These are phyloP conservation scores for Drosophila sordidapex DNA, from an alignment of 2,888 invertebrate species.

Conservation along the genomic window DNA sequence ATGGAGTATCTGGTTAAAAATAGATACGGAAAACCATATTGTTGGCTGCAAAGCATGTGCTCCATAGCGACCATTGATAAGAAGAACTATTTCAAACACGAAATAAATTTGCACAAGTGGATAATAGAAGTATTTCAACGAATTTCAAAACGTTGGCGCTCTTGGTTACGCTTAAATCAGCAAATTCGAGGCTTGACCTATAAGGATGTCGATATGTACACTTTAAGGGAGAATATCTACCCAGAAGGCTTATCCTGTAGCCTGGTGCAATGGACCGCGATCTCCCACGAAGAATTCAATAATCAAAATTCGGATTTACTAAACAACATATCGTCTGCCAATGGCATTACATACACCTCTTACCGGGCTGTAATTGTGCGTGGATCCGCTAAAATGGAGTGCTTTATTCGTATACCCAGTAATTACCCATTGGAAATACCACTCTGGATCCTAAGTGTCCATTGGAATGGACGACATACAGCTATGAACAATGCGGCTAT, in stretches of 20 bases:
- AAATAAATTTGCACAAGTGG: slow-evolving; percentile 85
- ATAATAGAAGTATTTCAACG: slow-evolving; percentile 91
- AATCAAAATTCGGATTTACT: slow-evolving; percentile 55
- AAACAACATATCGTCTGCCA: slow-evolving; percentile 31
- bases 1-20: slow-evolving; percentile 62
- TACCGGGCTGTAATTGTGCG: slow-evolving; percentile 93
- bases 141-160: slow-evolving; percentile 90
- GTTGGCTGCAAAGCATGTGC: slow-evolving; percentile 96
- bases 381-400: slow-evolving; percentile 91
- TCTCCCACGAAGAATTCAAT: slow-evolving; percentile 88
- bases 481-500: slow-evolving; percentile 89
- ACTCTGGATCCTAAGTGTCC: slow-evolving; percentile 90
- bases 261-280: slow-evolving; percentile 89
- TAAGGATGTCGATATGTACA: slow-evolving; percentile 78
- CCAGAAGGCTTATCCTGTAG: slow-evolving; percentile 86
- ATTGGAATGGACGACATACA: slow-evolving; percentile 89
- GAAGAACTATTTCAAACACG: slow-evolving; percentile 50
- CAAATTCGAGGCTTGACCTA: slow-evolving; percentile 88
- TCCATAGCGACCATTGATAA: slow-evolving; percentile 91
- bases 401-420: slow-evolving; percentile 91
- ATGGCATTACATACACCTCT: slow-evolving; percentile 88
- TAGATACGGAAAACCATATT: slow-evolving; percentile 92
- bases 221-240: slow-evolving; percentile 70
- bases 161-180: slow-evolving; percentile 90
- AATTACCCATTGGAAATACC: slow-evolving; percentile 93